These are phyloP conservation scores for Loxodonta africana DNA, from an alignment of 2,113 vertebrate species.

Conservation along the genomic window DNA sequence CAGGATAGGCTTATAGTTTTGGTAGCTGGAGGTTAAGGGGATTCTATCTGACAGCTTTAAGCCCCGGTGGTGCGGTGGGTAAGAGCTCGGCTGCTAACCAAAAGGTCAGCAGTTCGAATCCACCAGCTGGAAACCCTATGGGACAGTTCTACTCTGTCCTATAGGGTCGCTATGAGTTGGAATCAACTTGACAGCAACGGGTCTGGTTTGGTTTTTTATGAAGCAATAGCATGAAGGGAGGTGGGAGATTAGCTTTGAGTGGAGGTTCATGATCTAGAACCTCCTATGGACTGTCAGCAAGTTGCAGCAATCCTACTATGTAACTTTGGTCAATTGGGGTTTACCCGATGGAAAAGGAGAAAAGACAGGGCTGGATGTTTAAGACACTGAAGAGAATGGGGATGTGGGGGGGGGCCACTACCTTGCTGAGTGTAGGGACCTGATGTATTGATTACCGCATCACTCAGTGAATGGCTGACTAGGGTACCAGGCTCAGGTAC, in stretches of 20 bases:
- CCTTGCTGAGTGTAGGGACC: background rate
- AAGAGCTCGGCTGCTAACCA: too few species aligned
- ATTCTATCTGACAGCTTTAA: background rate
- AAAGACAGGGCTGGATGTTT: background rate
- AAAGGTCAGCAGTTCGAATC: too few species aligned
- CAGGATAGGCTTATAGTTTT: background rate
- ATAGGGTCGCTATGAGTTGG: too few species aligned
- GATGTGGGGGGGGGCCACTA: rapidly evolving
- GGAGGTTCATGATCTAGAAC: background rate
- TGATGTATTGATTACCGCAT: background rate
- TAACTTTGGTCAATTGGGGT: background rate
- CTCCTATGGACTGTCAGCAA: background rate
- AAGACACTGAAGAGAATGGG: background rate
- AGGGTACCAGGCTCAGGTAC: background rate
- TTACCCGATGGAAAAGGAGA: background rate
- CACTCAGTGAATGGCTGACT: background rate
- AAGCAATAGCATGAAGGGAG: background rate
- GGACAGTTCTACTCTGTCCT: too few species aligned
- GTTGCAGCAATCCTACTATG: background rate
- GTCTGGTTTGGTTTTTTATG: background rate
- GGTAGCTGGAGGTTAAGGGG: background rate
- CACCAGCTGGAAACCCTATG: too few species aligned
- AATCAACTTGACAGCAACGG: too few species aligned
- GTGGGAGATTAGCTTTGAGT: background rate
- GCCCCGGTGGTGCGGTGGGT: too few species aligned